Base-by-base conservation (phyloP, 2,797 vertebrate genomes). In the Pseudopleuronectes americanus region DNA sequence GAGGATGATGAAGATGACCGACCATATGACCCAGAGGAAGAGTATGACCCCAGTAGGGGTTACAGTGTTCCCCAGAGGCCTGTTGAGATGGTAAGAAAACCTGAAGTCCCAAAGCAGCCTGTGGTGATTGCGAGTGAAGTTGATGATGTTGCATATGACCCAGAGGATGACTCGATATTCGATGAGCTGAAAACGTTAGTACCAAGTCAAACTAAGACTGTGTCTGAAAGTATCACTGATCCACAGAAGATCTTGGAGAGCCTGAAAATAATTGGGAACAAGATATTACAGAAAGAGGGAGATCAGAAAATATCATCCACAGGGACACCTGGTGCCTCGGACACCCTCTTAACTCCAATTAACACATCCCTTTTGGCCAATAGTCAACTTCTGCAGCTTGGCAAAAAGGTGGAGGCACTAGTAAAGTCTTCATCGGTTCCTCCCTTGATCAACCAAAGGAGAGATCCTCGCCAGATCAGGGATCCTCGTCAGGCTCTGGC, bases 11-110 rank as follows among this genome's bases (percentile, higher is more conserved):
- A 98, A 71, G 97, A 99, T 23, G 98, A 99, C 80, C 90, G 98
- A 36, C 98, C 98, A 0, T 99, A 99, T 3, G 97, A 99, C 88
- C 98, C 98, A 0, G 97, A 99, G 68, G 98, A 99, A 67, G 98
- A 99, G 71, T 99, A 99, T 19, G 94, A 96, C 51, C 96, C 97
- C 0, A 94, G 96, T 80, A 93, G 89, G 76, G 93, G 93, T 63
- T 97, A 95, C 64, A 92, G 74, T 76, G 57, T 79, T 13, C 56
- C 89, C 1, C 94, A 93, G 56, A 91, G 90, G 58, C 75, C 83
- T 3, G 68, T 63, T 24, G 92, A 94, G 19, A 73, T 77, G 3
- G 80, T 92, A 9, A 91, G 81, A n/a, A 88, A 74, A 7, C 91
- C 87, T 0, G 89, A 87, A 1, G 16, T 71, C 8, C 87, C 92